Evolutionary conservation across 2,113 vertebrate genomes (phyloP).

Genomic region (Dissostichus mawsoni): DNA sequence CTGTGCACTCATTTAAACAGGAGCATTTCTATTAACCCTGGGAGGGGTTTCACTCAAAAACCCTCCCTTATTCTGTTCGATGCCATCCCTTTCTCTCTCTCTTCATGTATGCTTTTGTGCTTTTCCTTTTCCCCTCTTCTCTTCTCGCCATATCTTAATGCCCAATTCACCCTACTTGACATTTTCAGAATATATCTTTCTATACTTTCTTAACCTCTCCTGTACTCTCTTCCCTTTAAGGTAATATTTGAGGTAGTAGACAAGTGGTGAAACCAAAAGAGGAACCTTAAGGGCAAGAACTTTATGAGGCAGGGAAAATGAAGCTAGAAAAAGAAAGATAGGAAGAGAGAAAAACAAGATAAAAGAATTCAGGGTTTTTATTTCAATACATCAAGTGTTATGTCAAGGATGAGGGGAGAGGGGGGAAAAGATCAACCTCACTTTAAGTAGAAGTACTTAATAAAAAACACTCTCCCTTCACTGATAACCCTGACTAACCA

Average conservation of each 20-base stretch:
- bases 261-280: constrained; percentile 46
- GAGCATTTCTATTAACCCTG: constrained; percentile 75
- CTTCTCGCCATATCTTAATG: background rate
- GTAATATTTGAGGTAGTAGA: constrained; percentile 46
- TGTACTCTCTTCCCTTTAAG: constrained; percentile 8
- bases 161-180: background rate
- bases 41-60: constrained; percentile 16
- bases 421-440: constrained; percentile 44
- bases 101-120: background rate
- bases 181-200: background rate
- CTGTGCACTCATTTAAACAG: constrained; percentile 70
- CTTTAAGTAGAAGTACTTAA: constrained; percentile 37
- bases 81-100: background rate
- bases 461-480: constrained; percentile 20
- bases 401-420: constrained; percentile 5
- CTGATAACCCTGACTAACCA: background rate
- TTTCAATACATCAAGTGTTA: constrained; percentile 32
- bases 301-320: constrained; percentile 49
- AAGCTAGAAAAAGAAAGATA: constrained; percentile 53
- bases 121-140: background rate
- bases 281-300: constrained; percentile 33
- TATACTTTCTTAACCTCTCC: constrained; percentile 6
- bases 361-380: constrained; percentile 26
- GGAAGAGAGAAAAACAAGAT: constrained; percentile 36
- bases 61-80: constrained; percentile 7